phyloP scores from a whole-genome alignment of 1,140 invertebrate genomes.

The Tigriopus japonicus region DNA sequence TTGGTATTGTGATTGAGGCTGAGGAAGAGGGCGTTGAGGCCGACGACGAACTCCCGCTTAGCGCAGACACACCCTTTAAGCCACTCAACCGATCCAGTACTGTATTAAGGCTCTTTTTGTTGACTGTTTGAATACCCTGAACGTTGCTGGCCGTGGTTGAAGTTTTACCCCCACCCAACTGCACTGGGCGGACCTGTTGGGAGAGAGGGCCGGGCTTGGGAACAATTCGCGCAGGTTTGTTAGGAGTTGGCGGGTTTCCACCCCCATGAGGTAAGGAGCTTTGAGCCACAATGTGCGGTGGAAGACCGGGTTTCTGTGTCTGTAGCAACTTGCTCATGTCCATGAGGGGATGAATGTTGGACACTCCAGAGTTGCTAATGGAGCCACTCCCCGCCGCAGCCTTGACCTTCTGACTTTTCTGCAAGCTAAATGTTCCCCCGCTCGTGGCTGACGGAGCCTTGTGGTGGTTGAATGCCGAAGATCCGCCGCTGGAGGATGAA shows the following conservation, averaged over 20 bases:
- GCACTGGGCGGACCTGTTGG: not conserved
- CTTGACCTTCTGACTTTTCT: not conserved
- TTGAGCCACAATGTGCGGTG: conserved; percentile 11
- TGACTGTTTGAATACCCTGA: not conserved
- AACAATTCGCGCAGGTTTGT: no score
- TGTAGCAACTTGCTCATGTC: conserved; percentile 13
- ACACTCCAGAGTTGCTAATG: not conserved
- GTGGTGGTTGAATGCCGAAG: not conserved
- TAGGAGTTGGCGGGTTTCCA: no score
- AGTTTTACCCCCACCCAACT: not conserved
- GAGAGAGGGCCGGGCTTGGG: not conserved
- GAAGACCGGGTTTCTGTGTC: conserved; percentile 2
- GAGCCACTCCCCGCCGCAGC: not conserved
- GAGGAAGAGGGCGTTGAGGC: not conserved
- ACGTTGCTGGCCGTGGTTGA: not conserved
- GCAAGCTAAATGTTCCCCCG: not conserved
- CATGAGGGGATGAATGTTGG: not conserved
- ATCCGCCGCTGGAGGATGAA: not conserved
- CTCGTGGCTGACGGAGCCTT: not conserved
- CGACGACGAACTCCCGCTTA: not conserved
- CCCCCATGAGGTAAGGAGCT: not conserved
- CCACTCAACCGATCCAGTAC: conserved; percentile 7
- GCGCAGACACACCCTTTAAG: not conserved
- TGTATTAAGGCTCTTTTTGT: conserved; percentile 9
- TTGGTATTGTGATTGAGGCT: no score